Base-by-base conservation (phyloP, 2,888 invertebrate species). In the Drosophila putrida region DNA sequence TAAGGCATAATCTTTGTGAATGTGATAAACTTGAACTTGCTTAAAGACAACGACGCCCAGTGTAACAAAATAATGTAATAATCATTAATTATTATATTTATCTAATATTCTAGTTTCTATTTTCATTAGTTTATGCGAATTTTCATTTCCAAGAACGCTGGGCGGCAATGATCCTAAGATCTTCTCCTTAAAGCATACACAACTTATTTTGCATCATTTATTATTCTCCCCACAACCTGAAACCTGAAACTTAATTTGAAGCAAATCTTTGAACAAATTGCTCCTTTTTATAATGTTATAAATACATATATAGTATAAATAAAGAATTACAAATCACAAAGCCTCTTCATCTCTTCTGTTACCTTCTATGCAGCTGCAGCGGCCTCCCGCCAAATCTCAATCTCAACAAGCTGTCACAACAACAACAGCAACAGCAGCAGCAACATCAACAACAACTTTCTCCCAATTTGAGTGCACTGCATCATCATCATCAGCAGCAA, bases 101-200 rank as follows among this genome's bases (percentile, higher is more conserved):
- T 28, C 4, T 43, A 11, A 13, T 55, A 36, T 35, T 36, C 13
- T 43, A 27, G 36, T 27, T 44, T 36, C 1, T 3, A 27, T 35
- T n/a, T 44, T 27, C 25, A 46, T 57, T 46, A 11, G 36, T 38
- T 39, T 39, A 13, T 51, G 36, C 4, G 25, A 35, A 47, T 61
- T 49, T 59, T 58, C 31, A 20, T 62, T 59, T 90, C 88, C 83
- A 10, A 71, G 78, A 87, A 86, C 88, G 91, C 91, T 90, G 92
- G 92, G 91, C 91, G 91, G 92, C 91, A 91, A 86, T 85, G 88
- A 90, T 43, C 33, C 43, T 89, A 82, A 86, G 83, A 83, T 36
- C 27, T 28, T 25, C 47, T 27, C 31, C 15, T 9, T 5, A 25
- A 62, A 58, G 60, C 54, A 63, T 61, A 76, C 62, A 71, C 61